A percentile compares a stretch with the other conserved stretches of the same genome.
phyloP scores from a whole-genome alignment of 2,888 invertebrate species.

The Shargacucullia verbasci region DNA sequence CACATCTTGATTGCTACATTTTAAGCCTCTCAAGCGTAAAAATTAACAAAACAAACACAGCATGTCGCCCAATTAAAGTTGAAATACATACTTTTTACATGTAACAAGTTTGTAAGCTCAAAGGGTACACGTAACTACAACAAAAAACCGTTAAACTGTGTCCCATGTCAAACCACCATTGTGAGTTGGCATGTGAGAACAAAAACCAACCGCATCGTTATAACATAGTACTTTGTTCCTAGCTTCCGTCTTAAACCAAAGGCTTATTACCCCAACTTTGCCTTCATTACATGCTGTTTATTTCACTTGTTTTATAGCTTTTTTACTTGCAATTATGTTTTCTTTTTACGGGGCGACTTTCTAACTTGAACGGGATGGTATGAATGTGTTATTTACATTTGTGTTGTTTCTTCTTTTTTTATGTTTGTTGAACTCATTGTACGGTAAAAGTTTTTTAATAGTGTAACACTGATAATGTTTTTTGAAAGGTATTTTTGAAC shows the following conservation, averaged over 20 bases:
- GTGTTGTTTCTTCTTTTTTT: constrained; percentile 13
- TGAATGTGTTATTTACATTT: constrained; percentile 20
- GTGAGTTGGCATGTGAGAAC: constrained; percentile 28
- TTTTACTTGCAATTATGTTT: constrained; percentile 48
- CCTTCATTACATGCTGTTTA: constrained; percentile 53
- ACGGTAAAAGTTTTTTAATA: too few relatives aligned
- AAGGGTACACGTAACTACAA: constrained; percentile 42
- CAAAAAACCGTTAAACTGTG: constrained; percentile 44
- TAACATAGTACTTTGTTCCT: constrained; percentile 51
- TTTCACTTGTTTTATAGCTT: constrained; percentile 54
- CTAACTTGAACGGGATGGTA: constrained; percentile 16
- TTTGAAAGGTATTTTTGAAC: too few relatives aligned
- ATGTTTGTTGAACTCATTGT: neutral
- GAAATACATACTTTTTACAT: constrained; percentile 41
- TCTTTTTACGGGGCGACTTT: constrained; percentile 42
- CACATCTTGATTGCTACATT: constrained; percentile 48
- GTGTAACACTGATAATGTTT: too few relatives aligned
- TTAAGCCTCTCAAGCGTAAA: constrained; percentile 44
- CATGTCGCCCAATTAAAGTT: constrained; percentile 56
- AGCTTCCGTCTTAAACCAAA: constrained; percentile 46
- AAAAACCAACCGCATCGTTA: constrained; percentile 57
- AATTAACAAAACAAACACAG: constrained; percentile 55
- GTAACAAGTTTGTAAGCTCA: constrained; percentile 45
- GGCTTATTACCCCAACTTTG: constrained; percentile 46
- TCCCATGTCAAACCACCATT: constrained; percentile 56